A percentile compares a stretch with the other conserved stretches of the same genome.
Conservation (phyloP, 2,797 vertebrate genomes). For the Tangara arthus region DNA sequence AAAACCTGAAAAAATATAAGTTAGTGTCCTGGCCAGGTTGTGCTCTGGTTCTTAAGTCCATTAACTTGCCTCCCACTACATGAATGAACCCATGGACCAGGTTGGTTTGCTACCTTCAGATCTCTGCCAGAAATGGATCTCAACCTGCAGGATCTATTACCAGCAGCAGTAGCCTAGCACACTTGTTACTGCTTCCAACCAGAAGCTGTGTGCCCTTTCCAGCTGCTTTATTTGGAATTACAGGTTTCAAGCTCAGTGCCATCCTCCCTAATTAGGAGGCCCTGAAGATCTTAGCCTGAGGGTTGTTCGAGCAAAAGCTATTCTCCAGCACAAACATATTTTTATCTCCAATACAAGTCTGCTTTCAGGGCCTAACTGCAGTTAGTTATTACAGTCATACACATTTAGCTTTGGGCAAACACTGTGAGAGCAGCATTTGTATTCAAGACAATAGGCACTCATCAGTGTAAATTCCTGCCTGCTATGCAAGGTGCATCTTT, state of each 20-base stretch:
- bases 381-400: conserved; percentile 62
- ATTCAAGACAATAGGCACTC: conserved; percentile 74
- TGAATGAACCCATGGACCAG: not conserved
- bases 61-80: not conserved
- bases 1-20: not conserved
- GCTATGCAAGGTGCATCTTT: conserved; percentile 76
- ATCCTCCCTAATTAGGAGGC: conserved; percentile 70
- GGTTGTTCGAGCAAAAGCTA: conserved; percentile 65
- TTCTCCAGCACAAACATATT: conserved; percentile 56
- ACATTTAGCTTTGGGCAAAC: conserved; percentile 63
- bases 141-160: not conserved
- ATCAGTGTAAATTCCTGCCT: conserved; percentile 74
- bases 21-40: not conserved
- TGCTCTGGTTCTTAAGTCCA: not conserved
- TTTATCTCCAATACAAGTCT: conserved; percentile 44
- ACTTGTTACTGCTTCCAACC: not conserved
- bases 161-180: not conserved
- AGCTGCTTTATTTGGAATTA: conserved; percentile 63
- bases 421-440: conserved; percentile 49
- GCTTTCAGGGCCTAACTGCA: conserved; percentile 47
- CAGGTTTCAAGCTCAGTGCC: conserved; percentile 47
- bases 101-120: not conserved
- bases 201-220: not conserved
- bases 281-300: conserved; percentile 68
- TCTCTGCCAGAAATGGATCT: not conserved